Conservation (phyloP, 1,140 invertebrate genomes). For the Globodera rostochiensis region DNA sequence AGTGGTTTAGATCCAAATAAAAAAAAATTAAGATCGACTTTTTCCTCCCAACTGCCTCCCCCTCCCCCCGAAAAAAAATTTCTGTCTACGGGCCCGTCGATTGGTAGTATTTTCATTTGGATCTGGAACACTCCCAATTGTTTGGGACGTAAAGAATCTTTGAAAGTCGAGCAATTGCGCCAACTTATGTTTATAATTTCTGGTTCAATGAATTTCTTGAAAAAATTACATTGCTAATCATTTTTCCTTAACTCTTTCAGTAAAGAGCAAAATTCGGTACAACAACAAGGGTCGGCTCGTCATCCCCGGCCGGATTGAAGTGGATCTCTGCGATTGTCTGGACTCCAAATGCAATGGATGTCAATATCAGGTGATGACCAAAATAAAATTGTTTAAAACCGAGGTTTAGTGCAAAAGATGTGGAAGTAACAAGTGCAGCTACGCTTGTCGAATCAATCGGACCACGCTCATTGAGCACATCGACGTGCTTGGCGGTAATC, state of each 20-base stretch:
- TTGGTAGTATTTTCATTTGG: too few species aligned
- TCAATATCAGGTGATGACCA: constrained; percentile 21
- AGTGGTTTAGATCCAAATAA: too few species aligned
- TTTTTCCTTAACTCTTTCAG: background rate
- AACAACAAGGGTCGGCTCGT: constrained; percentile 23
- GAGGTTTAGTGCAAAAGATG: constrained; percentile 36
- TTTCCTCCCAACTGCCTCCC: too few species aligned
- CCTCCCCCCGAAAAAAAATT: too few species aligned
- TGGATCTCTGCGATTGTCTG: constrained; percentile 50
- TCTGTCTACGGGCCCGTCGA: too few species aligned
- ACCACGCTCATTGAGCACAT: constrained; percentile 24
- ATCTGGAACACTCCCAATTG: too few species aligned
- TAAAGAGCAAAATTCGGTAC: constrained; percentile 18
- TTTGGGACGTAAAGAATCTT: too few species aligned
- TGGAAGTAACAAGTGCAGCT: constrained; percentile 39
- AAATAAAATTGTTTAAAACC: background rate
- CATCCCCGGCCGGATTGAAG: background rate
- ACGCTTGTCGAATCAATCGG: constrained; percentile 22
- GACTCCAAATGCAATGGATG: constrained; percentile 38
- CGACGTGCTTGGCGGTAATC: constrained; percentile 1
- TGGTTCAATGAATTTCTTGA: too few species aligned
- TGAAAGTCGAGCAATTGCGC: too few species aligned
- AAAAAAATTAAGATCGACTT: too few species aligned
- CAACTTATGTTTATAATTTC: too few species aligned
- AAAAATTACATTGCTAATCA: too few species aligned